Conservation (phyloP, 2,888 invertebrate genomes). For the Chorisops tibialis region DNA sequence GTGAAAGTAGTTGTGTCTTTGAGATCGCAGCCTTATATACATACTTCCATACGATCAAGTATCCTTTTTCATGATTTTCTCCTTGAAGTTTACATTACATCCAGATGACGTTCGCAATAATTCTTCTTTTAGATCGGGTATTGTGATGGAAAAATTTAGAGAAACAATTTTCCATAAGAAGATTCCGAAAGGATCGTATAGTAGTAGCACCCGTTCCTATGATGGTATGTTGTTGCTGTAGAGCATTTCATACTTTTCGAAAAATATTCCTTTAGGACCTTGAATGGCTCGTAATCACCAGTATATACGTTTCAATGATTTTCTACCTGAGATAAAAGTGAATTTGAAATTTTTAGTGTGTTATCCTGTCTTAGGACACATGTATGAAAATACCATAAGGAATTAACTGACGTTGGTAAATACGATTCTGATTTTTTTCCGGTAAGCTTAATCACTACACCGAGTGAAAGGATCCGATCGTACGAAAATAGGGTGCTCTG, state of each 20-base stretch:
- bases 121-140: constrained; percentile 9
- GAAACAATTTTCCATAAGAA: constrained; percentile 15
- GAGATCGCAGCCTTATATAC: neutral
- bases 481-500: neutral
- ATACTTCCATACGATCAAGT: neutral
- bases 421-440: neutral
- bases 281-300: constrained; percentile 29
- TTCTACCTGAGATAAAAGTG: constrained; percentile 28
- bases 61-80: neutral
- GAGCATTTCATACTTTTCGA: neutral
- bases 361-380: neutral
- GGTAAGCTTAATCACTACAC: neutral
- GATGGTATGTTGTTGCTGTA: neutral
- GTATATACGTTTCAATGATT: constrained; percentile 28
- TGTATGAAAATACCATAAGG: neutral
- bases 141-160: neutral
- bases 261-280: constrained; percentile 17
- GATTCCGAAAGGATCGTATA: neutral
- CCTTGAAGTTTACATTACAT: neutral
- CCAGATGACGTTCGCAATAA: constrained; percentile 32
- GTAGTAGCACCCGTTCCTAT: neutral
- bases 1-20: neutral
- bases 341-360: constrained; percentile 11
- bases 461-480: neutral
- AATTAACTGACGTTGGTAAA: neutral